Conservation (phyloP, 2,113 vertebrate genomes). For the Prietella phreatophila region DNA sequence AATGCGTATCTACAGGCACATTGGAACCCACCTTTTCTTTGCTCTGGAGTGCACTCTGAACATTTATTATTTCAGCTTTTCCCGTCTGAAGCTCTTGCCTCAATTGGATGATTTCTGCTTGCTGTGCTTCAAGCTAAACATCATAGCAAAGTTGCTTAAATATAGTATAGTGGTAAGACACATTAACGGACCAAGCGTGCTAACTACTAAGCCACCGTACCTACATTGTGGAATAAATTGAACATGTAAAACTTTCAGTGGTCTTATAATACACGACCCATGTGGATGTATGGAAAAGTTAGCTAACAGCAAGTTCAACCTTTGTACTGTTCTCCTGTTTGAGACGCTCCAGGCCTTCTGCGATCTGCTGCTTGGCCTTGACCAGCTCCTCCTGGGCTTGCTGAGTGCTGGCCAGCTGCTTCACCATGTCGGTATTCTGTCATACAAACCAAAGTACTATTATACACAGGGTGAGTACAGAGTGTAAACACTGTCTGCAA, state of each 20-base stretch:
- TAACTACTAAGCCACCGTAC: no score
- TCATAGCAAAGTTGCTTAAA: not conserved
- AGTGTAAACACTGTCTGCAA: not conserved
- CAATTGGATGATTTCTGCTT: constrained; percentile 59
- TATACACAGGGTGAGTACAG: not conserved
- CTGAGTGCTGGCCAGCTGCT: constrained; percentile 73
- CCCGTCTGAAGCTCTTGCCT: constrained; percentile 64
- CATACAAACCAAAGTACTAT: constrained; percentile 23
- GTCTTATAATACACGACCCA: not conserved
- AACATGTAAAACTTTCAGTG: not conserved
- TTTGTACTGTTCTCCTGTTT: constrained; percentile 69
- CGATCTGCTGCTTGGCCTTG: constrained; percentile 76
- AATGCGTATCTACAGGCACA: not conserved
- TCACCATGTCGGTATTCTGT: constrained; percentile 87
- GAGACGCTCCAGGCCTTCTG: constrained; percentile 75
- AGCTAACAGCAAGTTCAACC: constrained; percentile 48
- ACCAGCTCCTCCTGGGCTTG: constrained; percentile 79
- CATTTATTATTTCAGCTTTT: constrained; percentile 57
- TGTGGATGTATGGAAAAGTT: not conserved
- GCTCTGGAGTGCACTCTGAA: constrained; percentile 58
- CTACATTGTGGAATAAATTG: not conserved
- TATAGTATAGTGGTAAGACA: not conserved
- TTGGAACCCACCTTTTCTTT: constrained; percentile 64
- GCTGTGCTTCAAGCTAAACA: constrained; percentile 57
- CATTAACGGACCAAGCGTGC: not conserved